phyloP scores from a whole-genome alignment of 2,113 vertebrate species.

The Myiagra hebetior region DNA sequence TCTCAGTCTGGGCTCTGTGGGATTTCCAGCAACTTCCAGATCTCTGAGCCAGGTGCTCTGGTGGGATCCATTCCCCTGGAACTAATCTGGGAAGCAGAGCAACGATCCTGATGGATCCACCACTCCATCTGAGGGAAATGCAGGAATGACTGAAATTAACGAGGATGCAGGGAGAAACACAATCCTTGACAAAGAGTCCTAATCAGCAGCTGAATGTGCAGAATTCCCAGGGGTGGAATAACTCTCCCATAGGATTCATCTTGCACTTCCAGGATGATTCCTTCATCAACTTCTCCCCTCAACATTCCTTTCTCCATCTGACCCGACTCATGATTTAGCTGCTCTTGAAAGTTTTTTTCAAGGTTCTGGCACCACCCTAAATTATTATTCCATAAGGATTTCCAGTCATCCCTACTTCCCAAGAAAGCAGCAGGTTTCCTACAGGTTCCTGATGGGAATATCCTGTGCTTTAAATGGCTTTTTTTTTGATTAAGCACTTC shows the following conservation, averaged over 20 bases:
- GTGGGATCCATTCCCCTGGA: background rate
- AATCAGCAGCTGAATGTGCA: background rate
- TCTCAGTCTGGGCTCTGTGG: background rate
- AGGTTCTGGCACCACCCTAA: background rate
- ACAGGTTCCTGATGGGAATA: background rate
- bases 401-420: background rate
- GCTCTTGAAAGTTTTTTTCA: background rate
- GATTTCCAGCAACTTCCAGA: background rate
- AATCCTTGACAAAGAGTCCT: no score
- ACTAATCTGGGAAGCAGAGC: background rate
- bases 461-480: background rate
- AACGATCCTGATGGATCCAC: background rate
- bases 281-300: background rate
- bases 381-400: background rate
- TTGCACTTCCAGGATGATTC: background rate
- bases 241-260: rapidly evolving
- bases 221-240: background rate
- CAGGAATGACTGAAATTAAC: background rate
- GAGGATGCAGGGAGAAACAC: rapidly evolving
- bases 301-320: background rate
- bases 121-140: background rate
- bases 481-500: background rate
- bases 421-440: background rate
- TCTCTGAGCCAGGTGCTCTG: background rate
- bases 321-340: background rate